These are phyloP conservation scores for Galeruca laticollis DNA, from an alignment of 2,888 invertebrate genomes.

Conservation along the genomic window DNA sequence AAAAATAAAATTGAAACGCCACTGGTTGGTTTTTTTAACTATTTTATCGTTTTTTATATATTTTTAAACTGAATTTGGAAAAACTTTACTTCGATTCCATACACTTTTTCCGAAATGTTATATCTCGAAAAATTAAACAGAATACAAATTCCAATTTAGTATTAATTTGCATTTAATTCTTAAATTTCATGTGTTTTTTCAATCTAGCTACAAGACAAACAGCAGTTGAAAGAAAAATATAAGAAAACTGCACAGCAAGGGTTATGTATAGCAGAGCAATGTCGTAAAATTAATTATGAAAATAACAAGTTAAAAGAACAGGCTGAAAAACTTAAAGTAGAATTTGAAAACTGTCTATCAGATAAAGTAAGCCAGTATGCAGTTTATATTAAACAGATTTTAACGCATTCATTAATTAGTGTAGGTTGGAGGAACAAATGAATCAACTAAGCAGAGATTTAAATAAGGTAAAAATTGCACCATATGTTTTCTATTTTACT, in stretches of 20 bases:
- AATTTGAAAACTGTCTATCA: constrained; percentile 26
- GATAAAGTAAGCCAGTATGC: constrained; percentile 41
- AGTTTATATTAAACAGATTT: constrained; percentile 9
- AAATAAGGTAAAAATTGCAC: constrained; percentile 41
- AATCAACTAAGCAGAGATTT: constrained; percentile 39
- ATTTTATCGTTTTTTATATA: too few relatives aligned
- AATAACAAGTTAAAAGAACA: constrained; percentile 34
- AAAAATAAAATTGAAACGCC: too few relatives aligned
- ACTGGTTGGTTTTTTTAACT: too few relatives aligned
- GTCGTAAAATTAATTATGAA: constrained; percentile 38
- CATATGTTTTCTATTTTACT: background rate
- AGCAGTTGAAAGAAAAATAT: constrained; percentile 42
- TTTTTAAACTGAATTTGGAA: too few relatives aligned
- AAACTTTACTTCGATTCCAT: too few relatives aligned
- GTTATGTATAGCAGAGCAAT: constrained; percentile 36
- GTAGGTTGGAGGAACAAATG: constrained; percentile 39
- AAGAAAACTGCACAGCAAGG: constrained; percentile 31
- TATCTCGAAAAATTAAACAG: too few relatives aligned
- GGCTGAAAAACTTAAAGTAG: constrained; percentile 31
- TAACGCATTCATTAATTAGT: constrained; percentile 40
- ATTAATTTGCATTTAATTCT: too few relatives aligned
- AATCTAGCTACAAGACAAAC: constrained; percentile 42
- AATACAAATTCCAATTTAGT: too few relatives aligned
- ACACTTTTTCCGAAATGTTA: too few relatives aligned
- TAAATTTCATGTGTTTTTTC: background rate